These are phyloP conservation scores for Tiliqua scincoides DNA, from an alignment of 2,113 vertebrate species.

Conservation along the genomic window DNA sequence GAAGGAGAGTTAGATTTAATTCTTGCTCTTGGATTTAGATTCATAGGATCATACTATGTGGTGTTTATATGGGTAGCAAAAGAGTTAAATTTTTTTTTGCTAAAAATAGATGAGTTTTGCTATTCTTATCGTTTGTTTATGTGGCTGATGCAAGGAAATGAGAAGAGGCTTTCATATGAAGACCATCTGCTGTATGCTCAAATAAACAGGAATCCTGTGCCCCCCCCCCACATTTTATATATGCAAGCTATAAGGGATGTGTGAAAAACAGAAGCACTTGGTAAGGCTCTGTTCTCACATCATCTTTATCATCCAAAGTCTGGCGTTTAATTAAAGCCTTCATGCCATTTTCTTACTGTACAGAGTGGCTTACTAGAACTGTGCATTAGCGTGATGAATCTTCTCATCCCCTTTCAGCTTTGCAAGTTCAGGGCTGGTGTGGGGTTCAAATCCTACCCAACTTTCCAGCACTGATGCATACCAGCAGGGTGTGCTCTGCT, in stretches of 20 bases:
- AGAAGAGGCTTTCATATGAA: neutral
- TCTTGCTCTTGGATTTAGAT: neutral
- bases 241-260: neutral
- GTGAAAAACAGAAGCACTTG: neutral
- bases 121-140: conserved; percentile 34
- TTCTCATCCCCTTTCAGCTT: neutral
- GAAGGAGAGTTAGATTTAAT: neutral
- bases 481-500: too few relatives aligned
- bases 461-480: too few relatives aligned
- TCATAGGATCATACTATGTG: neutral
- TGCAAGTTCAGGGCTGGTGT: too few relatives aligned
- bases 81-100: neutral
- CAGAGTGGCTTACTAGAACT: neutral
- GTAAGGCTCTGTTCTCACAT: neutral
- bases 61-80: neutral
- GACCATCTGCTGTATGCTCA: neutral
- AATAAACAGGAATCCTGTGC: neutral
- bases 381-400: neutral
- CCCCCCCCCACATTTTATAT: neutral
- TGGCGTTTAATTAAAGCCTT: neutral
- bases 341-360: neutral
- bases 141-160: neutral
- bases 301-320: neutral
- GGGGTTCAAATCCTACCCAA: too few relatives aligned
- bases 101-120: conserved; percentile 12